A percentile compares a stretch with the other conserved stretches of the same genome.
These are phyloP conservation scores for Rostratula benghalensis DNA, from an alignment of 2,113 vertebrate genomes.

Conservation along the genomic window DNA sequence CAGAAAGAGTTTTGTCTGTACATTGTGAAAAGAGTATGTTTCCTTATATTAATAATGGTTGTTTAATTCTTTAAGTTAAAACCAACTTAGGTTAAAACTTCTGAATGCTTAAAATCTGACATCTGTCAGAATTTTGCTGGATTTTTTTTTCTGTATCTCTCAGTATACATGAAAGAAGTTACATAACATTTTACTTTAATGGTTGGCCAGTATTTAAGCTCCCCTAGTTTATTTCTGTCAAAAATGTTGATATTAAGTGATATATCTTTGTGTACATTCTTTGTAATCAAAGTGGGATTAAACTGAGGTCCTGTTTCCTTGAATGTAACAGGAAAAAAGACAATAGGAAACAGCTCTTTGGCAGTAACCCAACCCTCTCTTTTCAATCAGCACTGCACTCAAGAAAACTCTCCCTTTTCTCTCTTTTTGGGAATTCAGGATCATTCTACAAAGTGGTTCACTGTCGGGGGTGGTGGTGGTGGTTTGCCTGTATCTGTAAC, in stretches of 20 bases:
- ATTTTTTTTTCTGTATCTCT: not conserved
- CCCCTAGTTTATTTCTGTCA: slow-evolving; percentile 32
- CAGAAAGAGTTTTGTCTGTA: not conserved
- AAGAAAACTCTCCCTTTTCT: not conserved
- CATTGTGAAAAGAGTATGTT: not conserved
- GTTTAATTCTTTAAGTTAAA: not conserved
- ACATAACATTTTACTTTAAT: not conserved
- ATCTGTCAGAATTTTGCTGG: not conserved
- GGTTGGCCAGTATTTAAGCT: not conserved
- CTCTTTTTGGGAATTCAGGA: not conserved
- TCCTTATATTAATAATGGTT: not conserved
- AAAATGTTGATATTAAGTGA: slow-evolving; percentile 22
- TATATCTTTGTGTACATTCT: slow-evolving; percentile 30
- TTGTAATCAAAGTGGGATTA: slow-evolving; percentile 45
- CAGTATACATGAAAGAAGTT: not conserved
- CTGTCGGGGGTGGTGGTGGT: not conserved
- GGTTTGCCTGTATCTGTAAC: not conserved
- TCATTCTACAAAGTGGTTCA: not conserved
- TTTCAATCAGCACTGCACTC: not conserved
- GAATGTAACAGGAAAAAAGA: not conserved
- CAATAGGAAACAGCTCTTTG: slow-evolving; percentile 45
- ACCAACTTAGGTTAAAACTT: not conserved
- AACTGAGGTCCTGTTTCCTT: slow-evolving; percentile 18
- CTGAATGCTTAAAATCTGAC: not conserved
- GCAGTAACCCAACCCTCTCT: not conserved